Conservation (phyloP, 2,888 invertebrate genomes). For the Bombylius discolor region DNA sequence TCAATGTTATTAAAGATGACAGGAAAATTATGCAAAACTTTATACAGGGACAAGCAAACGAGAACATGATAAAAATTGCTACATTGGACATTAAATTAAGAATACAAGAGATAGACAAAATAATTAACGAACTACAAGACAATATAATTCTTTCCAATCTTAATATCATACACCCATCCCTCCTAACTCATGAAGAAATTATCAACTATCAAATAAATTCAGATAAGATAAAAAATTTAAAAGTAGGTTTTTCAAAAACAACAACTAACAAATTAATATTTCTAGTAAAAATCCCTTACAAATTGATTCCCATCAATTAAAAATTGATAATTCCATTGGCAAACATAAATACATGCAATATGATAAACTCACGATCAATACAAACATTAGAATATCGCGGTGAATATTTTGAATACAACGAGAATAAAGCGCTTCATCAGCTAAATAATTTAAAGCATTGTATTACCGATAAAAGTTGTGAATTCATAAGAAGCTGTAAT, state of each 20-base stretch:
- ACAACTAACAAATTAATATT: slow-evolving; percentile 3
- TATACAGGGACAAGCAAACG: too few species aligned
- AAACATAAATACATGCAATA: slow-evolving; percentile 1
- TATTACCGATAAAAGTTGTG: slow-evolving; percentile 2
- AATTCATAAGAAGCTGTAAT: slow-evolving; percentile 1
- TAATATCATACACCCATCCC: slow-evolving; percentile 6
- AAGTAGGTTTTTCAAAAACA: slow-evolving; percentile 5
- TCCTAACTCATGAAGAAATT: slow-evolving; percentile 2
- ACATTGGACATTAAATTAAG: too few species aligned
- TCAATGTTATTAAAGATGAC: too few species aligned
- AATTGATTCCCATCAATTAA: slow-evolving; percentile 2
- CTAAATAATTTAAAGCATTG: slow-evolving; percentile 2
- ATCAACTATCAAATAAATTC: neutral
- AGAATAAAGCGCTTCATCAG: slow-evolving; percentile 5
- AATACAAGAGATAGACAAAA: too few species aligned
- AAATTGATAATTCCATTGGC: slow-evolving; percentile 5
- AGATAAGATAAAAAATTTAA: slow-evolving; percentile 2
- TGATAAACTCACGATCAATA: slow-evolving; percentile 1
- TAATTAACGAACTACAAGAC: neutral
- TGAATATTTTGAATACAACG: slow-evolving; percentile 3
- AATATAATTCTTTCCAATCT: slow-evolving; percentile 6
- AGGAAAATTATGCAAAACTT: too few species aligned
- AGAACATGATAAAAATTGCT: too few species aligned
- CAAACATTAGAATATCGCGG: slow-evolving; percentile 1
- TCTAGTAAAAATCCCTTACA: neutral